Evolutionary conservation across 1,140 invertebrate species (phyloP).

Genomic region (Alviniconcha marisindica): DNA sequence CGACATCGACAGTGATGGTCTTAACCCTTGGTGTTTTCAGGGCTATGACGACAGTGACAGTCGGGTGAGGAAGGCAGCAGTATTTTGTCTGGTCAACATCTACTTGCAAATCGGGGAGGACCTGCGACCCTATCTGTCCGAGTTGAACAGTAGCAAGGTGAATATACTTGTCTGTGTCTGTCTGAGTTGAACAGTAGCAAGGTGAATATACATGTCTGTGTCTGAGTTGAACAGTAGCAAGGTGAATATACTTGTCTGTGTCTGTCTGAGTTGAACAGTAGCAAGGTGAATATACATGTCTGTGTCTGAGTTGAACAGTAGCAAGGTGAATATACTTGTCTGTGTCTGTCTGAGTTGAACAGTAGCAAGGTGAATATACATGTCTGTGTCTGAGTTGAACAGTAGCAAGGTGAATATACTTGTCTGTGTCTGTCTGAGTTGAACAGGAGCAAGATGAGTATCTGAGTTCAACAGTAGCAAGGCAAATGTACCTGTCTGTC

Average conservation of each 20-base stretch:
- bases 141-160: conserved; percentile 90
- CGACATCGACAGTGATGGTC: conserved; percentile 89
- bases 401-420: conserved; percentile 85
- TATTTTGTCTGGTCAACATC: conserved; percentile 96
- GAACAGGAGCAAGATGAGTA: conserved; percentile 86
- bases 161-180: conserved; percentile 83
- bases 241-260: conserved; percentile 82
- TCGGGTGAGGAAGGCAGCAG: conserved; percentile 93
- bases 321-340: conserved; percentile 84
- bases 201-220: conserved; percentile 75
- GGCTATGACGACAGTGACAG: conserved; percentile 92
- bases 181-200: conserved; percentile 89
- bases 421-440: conserved; percentile 87
- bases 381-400: conserved; percentile 82
- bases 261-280: conserved; percentile 86
- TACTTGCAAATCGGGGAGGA: conserved; percentile 91
- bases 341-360: conserved; percentile 86
- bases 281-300: conserved; percentile 80
- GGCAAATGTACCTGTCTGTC: conserved; percentile 80
- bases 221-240: conserved; percentile 89
- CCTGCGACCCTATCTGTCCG: conserved; percentile 86
- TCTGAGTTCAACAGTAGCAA: no score
- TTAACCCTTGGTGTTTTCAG: conserved; percentile 81
- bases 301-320: conserved; percentile 85
- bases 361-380: conserved; percentile 84